These are phyloP conservation scores for Hypothenemus hampei DNA, from an alignment of 1,140 invertebrate species.

Conservation along the genomic window DNA sequence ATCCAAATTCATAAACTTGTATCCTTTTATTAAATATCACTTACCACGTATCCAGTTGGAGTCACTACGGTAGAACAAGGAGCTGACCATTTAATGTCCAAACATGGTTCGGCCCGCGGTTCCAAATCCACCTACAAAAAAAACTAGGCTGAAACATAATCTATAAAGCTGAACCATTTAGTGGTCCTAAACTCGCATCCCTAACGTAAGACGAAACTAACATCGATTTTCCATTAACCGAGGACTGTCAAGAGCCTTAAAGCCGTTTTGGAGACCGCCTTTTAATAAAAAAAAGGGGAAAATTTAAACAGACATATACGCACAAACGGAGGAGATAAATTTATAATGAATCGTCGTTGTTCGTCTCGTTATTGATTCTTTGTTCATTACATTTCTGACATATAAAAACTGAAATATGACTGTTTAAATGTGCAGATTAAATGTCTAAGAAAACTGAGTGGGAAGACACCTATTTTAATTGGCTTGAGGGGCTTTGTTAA, in stretches of 20 bases:
- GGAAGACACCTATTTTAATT: too few species aligned
- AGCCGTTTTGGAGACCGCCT: slow-evolving; percentile 4
- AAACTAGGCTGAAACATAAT: too few species aligned
- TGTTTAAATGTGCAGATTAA: too few species aligned
- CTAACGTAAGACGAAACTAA: slow-evolving; percentile 12
- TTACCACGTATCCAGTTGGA: slow-evolving; percentile 36
- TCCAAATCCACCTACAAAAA: slow-evolving; percentile 31
- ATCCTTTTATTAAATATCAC: slow-evolving; percentile 5
- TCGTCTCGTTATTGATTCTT: too few species aligned
- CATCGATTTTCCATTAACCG: slow-evolving; percentile 20
- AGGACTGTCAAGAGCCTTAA: slow-evolving; percentile 4
- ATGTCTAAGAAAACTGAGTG: too few species aligned
- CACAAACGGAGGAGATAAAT: neutral
- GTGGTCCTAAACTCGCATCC: too few species aligned
- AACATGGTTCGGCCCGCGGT: slow-evolving; percentile 27
- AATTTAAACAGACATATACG: neutral
- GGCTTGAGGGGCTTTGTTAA: too few species aligned
- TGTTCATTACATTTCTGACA: too few species aligned
- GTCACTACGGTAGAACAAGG: slow-evolving; percentile 33
- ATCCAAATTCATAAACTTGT: neutral
- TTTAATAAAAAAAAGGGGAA: neutral
- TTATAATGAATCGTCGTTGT: too few species aligned
- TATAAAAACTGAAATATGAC: too few species aligned
- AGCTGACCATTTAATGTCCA: slow-evolving; percentile 37
- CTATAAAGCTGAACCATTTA: too few species aligned